Evolutionary conservation across 1,140 invertebrate genomes (phyloP).

Genomic region (Drosophila orena): DNA sequence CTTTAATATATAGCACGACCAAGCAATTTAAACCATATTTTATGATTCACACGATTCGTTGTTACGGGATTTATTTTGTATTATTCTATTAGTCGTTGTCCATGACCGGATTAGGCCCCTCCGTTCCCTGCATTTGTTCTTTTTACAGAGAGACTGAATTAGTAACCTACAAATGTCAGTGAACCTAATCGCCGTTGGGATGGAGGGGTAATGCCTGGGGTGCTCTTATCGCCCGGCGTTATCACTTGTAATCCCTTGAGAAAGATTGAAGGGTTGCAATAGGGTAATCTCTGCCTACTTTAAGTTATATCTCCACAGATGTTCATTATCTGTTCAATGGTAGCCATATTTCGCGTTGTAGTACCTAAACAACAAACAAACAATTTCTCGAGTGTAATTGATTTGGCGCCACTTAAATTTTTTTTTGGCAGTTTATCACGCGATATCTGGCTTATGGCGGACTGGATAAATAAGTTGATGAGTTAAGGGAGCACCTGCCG

Average conservation of each 20-base stretch:
- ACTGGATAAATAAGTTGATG: slow-evolving; percentile 20
- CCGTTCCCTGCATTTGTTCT: slow-evolving; percentile 1
- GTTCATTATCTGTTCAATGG: no score
- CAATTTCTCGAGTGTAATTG: not conserved
- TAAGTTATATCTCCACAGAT: not conserved
- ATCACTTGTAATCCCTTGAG: slow-evolving; percentile 20
- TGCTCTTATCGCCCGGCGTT: slow-evolving; percentile 20
- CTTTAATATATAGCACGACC: not conserved
- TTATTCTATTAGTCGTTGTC: slow-evolving; percentile 44
- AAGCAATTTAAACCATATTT: not conserved
- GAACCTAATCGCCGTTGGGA: not conserved
- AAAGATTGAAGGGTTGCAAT: not conserved
- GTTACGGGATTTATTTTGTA: not conserved
- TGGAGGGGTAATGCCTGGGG: not conserved
- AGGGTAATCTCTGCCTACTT: slow-evolving; percentile 6
- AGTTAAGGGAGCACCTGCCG: slow-evolving; percentile 15
- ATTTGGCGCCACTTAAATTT: not conserved
- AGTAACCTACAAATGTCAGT: slow-evolving; percentile 22
- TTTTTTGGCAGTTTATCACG: slow-evolving; percentile 19
- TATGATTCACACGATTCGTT: slow-evolving; percentile 7
- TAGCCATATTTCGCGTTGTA: not conserved
- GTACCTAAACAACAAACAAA: no score
- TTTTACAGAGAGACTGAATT: slow-evolving; percentile 14
- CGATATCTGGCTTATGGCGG: slow-evolving; percentile 24
- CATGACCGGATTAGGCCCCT: slow-evolving; percentile 57